These are phyloP conservation scores for Erebia ligea DNA, from an alignment of 2,888 invertebrate genomes.

Conservation along the genomic window DNA sequence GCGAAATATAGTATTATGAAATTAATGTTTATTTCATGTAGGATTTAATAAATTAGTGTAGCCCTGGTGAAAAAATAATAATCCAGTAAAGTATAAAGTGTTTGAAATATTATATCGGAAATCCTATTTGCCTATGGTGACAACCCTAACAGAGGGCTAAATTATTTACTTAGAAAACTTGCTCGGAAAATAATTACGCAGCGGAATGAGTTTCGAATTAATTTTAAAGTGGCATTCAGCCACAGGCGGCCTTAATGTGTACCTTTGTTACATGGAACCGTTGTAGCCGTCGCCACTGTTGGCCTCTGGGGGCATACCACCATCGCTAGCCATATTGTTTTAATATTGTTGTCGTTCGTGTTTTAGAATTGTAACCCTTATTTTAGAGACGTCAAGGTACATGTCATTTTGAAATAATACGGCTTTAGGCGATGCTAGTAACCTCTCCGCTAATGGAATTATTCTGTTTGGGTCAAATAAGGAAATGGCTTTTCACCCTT, in stretches of 20 bases:
- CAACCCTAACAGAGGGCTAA: conserved; percentile 29
- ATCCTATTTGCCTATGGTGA: neutral
- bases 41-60: too few relatives aligned
- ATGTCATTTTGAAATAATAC: too few relatives aligned
- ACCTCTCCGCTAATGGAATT: conserved; percentile 33
- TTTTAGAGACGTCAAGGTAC: too few relatives aligned
- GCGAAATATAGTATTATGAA: too few relatives aligned
- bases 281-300: conserved; percentile 27
- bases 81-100: too few relatives aligned
- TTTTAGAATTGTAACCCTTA: too few relatives aligned
- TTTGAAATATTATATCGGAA: too few relatives aligned
- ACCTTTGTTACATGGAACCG: conserved; percentile 37
- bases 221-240: conserved; percentile 46
- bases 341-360: too few relatives aligned
- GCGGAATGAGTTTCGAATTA: conserved; percentile 48
- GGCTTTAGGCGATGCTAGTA: too few relatives aligned
- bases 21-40: too few relatives aligned
- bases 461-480: conserved; percentile 39
- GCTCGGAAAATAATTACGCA: conserved; percentile 47
- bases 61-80: too few relatives aligned
- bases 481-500: conserved; percentile 22
- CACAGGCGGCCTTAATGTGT: conserved; percentile 38
- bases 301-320: conserved; percentile 6
- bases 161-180: conserved; percentile 40
- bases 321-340: too few relatives aligned